Evolutionary conservation across 2,888 invertebrate genomes (phyloP), one percentile per base, ranked within the genome.

Genomic region (Drosophila falleni): DNA sequence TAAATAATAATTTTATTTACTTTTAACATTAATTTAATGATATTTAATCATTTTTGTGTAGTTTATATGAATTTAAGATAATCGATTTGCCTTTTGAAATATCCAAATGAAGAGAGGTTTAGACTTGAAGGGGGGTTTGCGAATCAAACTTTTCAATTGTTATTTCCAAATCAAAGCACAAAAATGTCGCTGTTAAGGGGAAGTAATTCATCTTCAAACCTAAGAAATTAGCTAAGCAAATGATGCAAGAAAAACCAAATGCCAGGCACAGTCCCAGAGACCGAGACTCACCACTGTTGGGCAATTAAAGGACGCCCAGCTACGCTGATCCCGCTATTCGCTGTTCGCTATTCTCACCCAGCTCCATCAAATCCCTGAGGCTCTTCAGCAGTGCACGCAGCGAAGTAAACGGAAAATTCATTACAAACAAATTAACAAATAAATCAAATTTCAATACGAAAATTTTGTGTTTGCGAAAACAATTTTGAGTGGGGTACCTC

Each of bases 371-470:
- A 26, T 37, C 65, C 70, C 56, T 50, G 29, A 50, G 56, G 50
- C 64, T 60, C 56, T 35, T 6, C 23, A 13, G 73, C 31, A 15
- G 15, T 50, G 62, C 68, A 71, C 60, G 79, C 88, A 88, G 64
- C 74, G 73, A 74, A 78, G 81, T 80, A 87, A 88, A 88, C 77
- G 81, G 76, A 80, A 89, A 90, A 90, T 90, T 91, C 91, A 91
- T 91, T 91, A 91, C 91, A 92, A 92, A 92, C 91, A 92, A 92
- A 92, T 92, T 92, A 92, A 90, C 92, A 92, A 92, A 92, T 92
- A 92, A 92, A 92, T 92, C 92, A 92, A 92, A 92, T 92, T 92
- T 92, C 92, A 91, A 91, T 92, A 91, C 91, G 86, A 88, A 90
- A 85, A 85, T 89, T 83, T 74, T 78, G 78, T 76, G 87, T 91